phyloP scores from a whole-genome alignment of 2,113 vertebrate species.

The Pseudonaja textilis region DNA sequence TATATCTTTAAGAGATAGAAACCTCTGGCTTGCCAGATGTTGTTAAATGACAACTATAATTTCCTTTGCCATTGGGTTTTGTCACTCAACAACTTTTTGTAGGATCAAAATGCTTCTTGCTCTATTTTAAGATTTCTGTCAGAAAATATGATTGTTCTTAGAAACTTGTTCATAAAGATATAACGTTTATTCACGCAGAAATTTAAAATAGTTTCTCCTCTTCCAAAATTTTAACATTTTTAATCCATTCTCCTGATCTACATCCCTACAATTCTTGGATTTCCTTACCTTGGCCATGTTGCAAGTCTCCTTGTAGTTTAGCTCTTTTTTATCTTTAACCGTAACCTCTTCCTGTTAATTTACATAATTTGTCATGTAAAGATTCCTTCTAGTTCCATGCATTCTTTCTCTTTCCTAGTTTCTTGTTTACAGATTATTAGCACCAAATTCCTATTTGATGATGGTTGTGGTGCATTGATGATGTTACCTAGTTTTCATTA shows the following conservation, averaged over 20 bases:
- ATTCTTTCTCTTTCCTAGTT: background rate
- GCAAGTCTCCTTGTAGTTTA: background rate
- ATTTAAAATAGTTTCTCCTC: background rate
- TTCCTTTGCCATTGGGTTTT: background rate
- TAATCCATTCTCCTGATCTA: background rate
- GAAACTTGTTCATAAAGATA: background rate
- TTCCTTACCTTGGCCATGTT: background rate
- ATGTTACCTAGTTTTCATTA: too few relatives aligned
- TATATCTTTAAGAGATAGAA: background rate
- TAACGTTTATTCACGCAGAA: background rate
- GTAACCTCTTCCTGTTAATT: background rate
- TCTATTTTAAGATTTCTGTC: background rate
- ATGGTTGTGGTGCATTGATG: too few relatives aligned
- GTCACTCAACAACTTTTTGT: background rate
- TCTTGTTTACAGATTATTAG: background rate
- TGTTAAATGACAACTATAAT: background rate
- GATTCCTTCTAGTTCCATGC: background rate
- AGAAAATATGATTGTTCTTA: background rate
- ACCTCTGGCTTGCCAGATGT: background rate
- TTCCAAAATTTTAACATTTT: background rate
- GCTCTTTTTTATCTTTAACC: background rate
- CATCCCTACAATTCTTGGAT: background rate
- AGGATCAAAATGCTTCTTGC: background rate
- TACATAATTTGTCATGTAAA: background rate
- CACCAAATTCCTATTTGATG: background rate